These are phyloP conservation scores for Otus sunia DNA, from an alignment of 2,113 vertebrate species.

Conservation along the genomic window DNA sequence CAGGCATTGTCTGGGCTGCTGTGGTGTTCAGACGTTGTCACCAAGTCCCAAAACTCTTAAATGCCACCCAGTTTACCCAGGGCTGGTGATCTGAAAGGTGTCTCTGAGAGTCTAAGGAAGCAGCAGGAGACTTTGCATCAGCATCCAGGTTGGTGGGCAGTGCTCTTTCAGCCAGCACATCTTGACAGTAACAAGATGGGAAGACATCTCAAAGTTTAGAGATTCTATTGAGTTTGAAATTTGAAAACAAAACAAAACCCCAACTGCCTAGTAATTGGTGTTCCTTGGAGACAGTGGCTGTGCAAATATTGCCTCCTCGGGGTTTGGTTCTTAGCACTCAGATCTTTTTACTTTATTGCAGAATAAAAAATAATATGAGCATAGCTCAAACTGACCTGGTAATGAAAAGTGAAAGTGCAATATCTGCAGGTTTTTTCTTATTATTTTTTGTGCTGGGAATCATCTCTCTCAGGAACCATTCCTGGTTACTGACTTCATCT, in stretches of 20 bases:
- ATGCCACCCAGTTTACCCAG: background rate
- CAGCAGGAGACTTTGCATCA: background rate
- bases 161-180: background rate
- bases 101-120: background rate
- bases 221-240: background rate
- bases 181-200: background rate
- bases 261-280: background rate
- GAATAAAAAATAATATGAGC: background rate
- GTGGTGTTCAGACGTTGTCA: background rate
- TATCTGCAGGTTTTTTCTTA: background rate
- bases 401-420: background rate
- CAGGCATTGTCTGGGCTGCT: background rate
- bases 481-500: background rate
- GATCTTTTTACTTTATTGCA: background rate
- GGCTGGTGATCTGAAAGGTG: background rate
- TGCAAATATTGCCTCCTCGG: background rate
- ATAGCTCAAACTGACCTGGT: background rate
- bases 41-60: background rate
- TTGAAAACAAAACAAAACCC: background rate
- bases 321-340: background rate
- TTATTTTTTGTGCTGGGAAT: background rate
- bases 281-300: background rate
- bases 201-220: background rate
- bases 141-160: fast-evolving
- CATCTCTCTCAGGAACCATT: background rate